Evolutionary conservation across 2,888 invertebrate genomes (phyloP).

Genomic region (Epiblema foenella): DNA sequence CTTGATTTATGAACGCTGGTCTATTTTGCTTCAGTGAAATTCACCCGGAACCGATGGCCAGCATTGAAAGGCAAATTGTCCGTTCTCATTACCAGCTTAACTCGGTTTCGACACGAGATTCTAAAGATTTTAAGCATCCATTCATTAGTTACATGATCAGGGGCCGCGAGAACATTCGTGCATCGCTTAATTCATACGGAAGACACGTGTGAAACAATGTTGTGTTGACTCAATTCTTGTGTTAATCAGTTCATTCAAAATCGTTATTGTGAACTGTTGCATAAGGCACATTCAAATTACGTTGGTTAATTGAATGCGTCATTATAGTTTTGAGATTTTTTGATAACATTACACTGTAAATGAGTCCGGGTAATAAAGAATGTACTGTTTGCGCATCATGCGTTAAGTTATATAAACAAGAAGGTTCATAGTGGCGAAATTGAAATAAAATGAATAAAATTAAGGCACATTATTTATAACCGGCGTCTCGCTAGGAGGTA

Average conservation of each 20-base stretch:
- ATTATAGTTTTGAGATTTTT: constrained; percentile 42
- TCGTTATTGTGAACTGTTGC: constrained; percentile 64
- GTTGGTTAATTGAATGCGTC: constrained; percentile 70
- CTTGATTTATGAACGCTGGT: neutral
- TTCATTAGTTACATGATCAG: constrained; percentile 57
- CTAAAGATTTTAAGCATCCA: constrained; percentile 48
- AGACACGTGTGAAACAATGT: constrained; percentile 59
- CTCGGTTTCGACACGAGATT: constrained; percentile 46
- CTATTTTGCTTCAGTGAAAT: neutral
- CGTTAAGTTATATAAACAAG: constrained; percentile 38
- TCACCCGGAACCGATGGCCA: neutral
- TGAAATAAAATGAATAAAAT: constrained; percentile 14
- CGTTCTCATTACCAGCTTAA: constrained; percentile 46
- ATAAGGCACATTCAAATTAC: constrained; percentile 67
- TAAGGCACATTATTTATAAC: constrained; percentile 1
- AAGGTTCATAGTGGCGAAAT: constrained; percentile 41
- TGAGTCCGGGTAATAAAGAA: constrained; percentile 39
- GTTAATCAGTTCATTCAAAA: constrained; percentile 68
- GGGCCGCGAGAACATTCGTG: constrained; percentile 48
- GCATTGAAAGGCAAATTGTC: constrained; percentile 12
- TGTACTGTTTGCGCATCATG: constrained; percentile 37
- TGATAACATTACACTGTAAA: constrained; percentile 42
- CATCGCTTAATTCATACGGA: constrained; percentile 54
- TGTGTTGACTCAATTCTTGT: constrained; percentile 56
- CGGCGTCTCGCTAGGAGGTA: neutral